phyloP scores from a whole-genome alignment of 2,797 vertebrate genomes.

The Setipinna tenuifilis region DNA sequence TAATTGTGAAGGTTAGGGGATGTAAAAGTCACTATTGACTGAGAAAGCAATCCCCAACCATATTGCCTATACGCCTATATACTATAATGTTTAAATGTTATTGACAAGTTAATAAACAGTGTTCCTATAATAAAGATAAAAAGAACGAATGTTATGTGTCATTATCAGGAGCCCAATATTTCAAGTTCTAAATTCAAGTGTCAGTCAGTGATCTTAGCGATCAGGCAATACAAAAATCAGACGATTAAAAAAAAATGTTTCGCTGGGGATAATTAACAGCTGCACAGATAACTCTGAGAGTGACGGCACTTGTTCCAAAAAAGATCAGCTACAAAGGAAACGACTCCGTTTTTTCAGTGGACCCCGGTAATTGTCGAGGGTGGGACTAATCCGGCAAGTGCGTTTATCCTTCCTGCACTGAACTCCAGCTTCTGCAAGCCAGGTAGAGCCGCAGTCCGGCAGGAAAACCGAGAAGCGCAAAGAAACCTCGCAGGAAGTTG shows the following conservation, averaged over 20 bases:
- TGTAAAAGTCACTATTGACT: background rate
- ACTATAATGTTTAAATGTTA: too few relatives aligned
- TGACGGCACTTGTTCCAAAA: background rate
- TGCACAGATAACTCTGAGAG: background rate
- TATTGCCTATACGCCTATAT: too few relatives aligned
- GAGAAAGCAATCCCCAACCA: background rate
- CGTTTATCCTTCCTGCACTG: conserved; percentile 71
- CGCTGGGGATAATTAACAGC: background rate
- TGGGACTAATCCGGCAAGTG: conserved; percentile 71
- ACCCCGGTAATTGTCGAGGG: conserved; percentile 71
- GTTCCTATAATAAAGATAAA: too few relatives aligned
- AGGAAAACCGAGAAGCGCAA: conserved; percentile 67
- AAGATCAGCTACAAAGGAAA: background rate
- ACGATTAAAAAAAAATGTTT: background rate
- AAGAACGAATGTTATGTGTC: too few relatives aligned
- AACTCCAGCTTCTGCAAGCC: conserved; percentile 62
- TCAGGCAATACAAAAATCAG: background rate
- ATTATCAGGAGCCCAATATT: too few relatives aligned
- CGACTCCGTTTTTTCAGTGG: conserved; percentile 42
- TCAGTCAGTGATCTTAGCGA: background rate
- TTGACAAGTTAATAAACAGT: too few relatives aligned
- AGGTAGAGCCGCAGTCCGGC: conserved; percentile 75
- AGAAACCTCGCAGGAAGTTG: conserved; percentile 57
- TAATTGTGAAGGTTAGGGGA: background rate
- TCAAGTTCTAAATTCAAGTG: background rate